phyloP scores from a whole-genome alignment of 2,113 vertebrate genomes.

The Hipposideros armiger region DNA sequence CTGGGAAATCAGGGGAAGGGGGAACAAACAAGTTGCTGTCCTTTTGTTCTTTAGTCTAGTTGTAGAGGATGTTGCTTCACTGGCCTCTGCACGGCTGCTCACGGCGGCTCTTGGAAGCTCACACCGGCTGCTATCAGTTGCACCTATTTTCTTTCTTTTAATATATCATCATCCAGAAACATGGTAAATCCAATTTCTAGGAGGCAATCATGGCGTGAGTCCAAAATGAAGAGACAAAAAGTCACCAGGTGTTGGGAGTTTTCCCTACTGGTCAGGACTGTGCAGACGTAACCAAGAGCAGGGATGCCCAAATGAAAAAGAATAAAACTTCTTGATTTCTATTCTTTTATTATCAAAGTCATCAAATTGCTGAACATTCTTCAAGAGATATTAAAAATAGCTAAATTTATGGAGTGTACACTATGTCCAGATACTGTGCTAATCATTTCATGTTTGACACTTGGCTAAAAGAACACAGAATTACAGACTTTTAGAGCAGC shows the following conservation, averaged over 20 bases:
- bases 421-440: background rate
- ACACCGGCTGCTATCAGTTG: background rate
- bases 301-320: background rate
- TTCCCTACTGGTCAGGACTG: background rate
- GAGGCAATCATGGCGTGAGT: background rate
- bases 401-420: background rate
- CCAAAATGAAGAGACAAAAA: constrained; percentile 32
- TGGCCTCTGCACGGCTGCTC: too few species aligned
- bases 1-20: too few species aligned
- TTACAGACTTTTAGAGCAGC: background rate
- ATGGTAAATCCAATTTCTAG: constrained; percentile 37
- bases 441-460: constrained; percentile 8
- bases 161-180: background rate
- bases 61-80: too few species aligned
- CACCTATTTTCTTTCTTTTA: constrained; percentile 18
- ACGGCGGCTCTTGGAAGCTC: too few species aligned
- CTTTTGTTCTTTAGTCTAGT: too few species aligned
- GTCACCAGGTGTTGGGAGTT: background rate
- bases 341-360: constrained; percentile 14
- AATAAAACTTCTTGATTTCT: constrained; percentile 13
- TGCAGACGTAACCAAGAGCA: constrained; percentile 26
- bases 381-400: constrained; percentile 33
- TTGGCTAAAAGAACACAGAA: constrained; percentile 30
- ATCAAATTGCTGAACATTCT: background rate
- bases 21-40: too few species aligned